phyloP scores from a whole-genome alignment of 1,140 invertebrate species.

The Solenopsis invicta region DNA sequence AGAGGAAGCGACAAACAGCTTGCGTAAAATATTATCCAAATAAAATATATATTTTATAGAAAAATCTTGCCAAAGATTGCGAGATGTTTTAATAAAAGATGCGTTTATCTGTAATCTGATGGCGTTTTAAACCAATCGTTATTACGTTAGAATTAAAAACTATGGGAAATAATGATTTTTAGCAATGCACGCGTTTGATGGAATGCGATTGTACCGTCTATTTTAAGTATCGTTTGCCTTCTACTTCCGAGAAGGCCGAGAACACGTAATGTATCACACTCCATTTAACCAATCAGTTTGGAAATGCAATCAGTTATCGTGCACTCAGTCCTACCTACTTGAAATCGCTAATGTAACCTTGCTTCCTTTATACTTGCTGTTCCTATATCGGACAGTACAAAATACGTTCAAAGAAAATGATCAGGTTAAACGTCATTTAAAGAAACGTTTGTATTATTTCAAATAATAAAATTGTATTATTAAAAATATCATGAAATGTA shows the following conservation, averaged over 20 bases:
- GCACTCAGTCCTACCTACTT: not conserved
- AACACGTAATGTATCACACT: slow-evolving; percentile 18
- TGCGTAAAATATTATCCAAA: not conserved
- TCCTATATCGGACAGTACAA: not conserved
- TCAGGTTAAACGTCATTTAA: not conserved
- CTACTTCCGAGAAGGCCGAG: not conserved
- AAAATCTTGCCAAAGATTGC: not conserved
- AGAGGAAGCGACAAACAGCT: not conserved
- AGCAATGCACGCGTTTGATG: not conserved
- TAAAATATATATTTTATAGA: not conserved
- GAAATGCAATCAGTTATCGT: slow-evolving; percentile 35
- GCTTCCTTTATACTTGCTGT: not conserved
- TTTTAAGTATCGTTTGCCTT: slow-evolving; percentile 34
- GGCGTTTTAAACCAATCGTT: not conserved
- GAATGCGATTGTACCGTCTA: slow-evolving; percentile 7
- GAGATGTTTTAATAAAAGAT: not conserved
- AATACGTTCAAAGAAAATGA: too few relatives aligned
- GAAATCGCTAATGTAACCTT: slow-evolving; percentile 14
- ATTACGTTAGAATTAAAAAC: not conserved
- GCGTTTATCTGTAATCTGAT: not conserved
- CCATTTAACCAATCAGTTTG: slow-evolving; percentile 27
- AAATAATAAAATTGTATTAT: not conserved
- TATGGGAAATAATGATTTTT: not conserved
- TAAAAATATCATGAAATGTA: too few relatives aligned
- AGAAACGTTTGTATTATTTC: not conserved